These are phyloP conservation scores for Xyliphius kryptos DNA, from an alignment of 2,113 vertebrate species.

Conservation along the genomic window DNA sequence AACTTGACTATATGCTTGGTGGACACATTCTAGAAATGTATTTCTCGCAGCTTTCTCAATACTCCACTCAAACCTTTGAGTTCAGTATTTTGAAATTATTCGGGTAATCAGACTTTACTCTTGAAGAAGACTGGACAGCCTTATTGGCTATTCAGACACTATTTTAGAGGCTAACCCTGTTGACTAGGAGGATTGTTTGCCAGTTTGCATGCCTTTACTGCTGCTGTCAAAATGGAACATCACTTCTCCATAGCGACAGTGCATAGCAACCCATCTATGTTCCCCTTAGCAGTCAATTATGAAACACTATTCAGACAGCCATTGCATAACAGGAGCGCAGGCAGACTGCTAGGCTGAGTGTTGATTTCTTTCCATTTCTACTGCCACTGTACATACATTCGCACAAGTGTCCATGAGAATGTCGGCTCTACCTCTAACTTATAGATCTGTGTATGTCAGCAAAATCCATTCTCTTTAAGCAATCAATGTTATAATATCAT, in stretches of 20 bases:
- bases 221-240: constrained; percentile 12
- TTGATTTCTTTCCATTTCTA: neutral
- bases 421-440: too few species aligned
- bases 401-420: too few species aligned
- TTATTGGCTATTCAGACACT: constrained; percentile 9
- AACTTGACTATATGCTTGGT: neutral
- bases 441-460: too few species aligned
- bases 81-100: constrained; percentile 12
- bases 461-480: too few species aligned
- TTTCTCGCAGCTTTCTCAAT: neutral
- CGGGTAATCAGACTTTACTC: neutral
- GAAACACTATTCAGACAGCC: constrained; percentile 21
- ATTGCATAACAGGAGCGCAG: constrained; percentile 23
- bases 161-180: constrained; percentile 17
- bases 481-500: too few species aligned
- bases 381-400: neutral
- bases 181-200: constrained; percentile 27
- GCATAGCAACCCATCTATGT: constrained; percentile 34
- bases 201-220: constrained; percentile 38
- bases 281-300: constrained; percentile 28
- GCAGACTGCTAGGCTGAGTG: constrained; percentile 1
- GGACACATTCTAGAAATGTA: neutral
- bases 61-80: neutral
- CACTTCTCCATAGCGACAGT: constrained; percentile 23
- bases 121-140: constrained; percentile 19